phyloP scores from a whole-genome alignment of 2,113 vertebrate genomes.

The Macaca nemestrina region DNA sequence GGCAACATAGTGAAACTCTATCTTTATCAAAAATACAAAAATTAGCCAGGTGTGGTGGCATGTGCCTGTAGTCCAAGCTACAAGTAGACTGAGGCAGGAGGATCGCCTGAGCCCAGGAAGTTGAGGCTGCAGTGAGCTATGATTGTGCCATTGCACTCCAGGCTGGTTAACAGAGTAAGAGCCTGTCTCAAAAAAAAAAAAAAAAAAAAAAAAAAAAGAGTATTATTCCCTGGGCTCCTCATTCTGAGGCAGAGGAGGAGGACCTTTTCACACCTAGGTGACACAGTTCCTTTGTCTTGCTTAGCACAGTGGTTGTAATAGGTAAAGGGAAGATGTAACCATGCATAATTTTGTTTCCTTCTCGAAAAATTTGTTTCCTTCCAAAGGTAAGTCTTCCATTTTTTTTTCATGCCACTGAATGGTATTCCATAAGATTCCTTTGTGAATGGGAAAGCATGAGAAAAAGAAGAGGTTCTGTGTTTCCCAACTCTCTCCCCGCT shows the following conservation, averaged over 20 bases:
- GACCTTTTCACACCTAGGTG: background rate
- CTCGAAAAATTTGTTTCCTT: background rate
- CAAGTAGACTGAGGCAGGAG: too few relatives aligned
- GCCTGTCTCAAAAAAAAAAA: too few relatives aligned
- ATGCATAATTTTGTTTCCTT: background rate
- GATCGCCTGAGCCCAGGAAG: too few relatives aligned
- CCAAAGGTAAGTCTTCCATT: background rate
- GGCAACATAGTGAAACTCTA: too few relatives aligned
- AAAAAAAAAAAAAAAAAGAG: too few relatives aligned
- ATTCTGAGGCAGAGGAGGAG: background rate
- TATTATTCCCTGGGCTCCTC: background rate
- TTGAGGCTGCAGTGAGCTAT: too few relatives aligned
- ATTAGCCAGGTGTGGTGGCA: too few relatives aligned
- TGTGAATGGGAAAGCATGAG: background rate
- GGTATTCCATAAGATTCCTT: background rate
- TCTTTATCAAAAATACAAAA: too few relatives aligned
- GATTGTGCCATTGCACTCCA: too few relatives aligned
- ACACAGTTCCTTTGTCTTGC: background rate
- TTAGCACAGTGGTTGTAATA: background rate
- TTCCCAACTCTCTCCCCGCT: rapidly evolving
- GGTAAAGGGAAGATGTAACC: background rate
- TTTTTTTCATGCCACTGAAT: background rate
- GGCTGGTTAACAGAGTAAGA: too few relatives aligned
- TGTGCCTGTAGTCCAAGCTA: too few relatives aligned
- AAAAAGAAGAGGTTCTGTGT: background rate